Conservation (phyloP, 2,888 invertebrate species). For the Loripinus fragilis region DNA sequence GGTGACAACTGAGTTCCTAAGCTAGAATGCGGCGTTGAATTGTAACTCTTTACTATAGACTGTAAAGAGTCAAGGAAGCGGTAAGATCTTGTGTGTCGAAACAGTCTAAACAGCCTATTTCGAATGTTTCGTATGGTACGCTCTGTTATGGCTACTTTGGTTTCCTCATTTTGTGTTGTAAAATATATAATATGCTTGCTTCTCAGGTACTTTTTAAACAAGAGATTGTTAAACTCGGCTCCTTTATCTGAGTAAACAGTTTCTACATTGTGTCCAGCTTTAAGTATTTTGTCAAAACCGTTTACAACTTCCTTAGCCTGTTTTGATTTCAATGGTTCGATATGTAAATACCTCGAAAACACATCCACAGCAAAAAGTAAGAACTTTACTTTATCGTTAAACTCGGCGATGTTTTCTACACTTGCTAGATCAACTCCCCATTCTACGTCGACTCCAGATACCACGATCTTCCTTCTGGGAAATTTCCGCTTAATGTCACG, state of each 20-base stretch:
- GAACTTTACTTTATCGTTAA: constrained; percentile 18
- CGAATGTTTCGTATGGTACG: constrained; percentile 10
- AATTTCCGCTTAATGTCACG: constrained; percentile 12
- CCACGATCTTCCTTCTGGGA: constrained; percentile 7
- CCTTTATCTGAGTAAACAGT: constrained; percentile 14
- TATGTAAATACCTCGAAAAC: constrained; percentile 27
- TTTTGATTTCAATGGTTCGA: constrained; percentile 25
- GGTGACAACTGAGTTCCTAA: neutral
- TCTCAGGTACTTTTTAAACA: neutral
- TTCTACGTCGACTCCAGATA: constrained; percentile 14
- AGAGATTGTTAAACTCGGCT: constrained; percentile 12
- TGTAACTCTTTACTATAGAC: neutral
- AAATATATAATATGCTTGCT: constrained; percentile 19
- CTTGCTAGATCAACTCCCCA: constrained; percentile 24
- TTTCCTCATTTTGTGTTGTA: constrained; percentile 23
- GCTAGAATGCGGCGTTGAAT: neutral
- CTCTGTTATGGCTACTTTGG: constrained; percentile 4
- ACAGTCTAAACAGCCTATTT: neutral
- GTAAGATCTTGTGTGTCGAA: constrained; percentile 7
- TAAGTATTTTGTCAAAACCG: neutral
- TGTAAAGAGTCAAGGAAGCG: neutral
- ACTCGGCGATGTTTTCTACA: constrained; percentile 8
- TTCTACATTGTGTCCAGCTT: neutral
- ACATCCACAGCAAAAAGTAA: constrained; percentile 10
- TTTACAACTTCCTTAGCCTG: neutral